phyloP scores from a whole-genome alignment of 2,888 invertebrate species.

The Helicoverpa assulta region DNA sequence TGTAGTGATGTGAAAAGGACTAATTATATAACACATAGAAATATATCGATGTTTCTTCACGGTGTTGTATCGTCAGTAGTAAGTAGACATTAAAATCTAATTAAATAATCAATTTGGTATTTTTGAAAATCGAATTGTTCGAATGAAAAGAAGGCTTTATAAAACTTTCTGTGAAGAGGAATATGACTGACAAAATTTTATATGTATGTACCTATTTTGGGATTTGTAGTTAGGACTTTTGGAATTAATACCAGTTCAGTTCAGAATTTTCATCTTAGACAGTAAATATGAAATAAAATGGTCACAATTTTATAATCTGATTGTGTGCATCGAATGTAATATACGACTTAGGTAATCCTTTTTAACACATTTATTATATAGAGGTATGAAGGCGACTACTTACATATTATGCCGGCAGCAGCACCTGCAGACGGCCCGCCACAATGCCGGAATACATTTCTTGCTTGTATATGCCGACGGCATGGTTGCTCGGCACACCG shows the following conservation, averaged over 20 bases:
- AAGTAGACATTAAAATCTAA: background rate
- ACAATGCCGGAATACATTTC: too few relatives aligned
- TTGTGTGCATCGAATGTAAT: too few relatives aligned
- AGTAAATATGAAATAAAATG: too few relatives aligned
- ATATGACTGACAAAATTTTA: background rate
- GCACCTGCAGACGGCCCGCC: too few relatives aligned
- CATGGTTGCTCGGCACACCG: too few relatives aligned
- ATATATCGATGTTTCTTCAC: background rate
- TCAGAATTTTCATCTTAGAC: background rate
- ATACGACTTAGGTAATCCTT: too few relatives aligned
- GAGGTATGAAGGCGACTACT: too few relatives aligned
- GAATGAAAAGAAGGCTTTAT: slow-evolving; percentile 1
- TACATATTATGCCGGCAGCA: too few relatives aligned
- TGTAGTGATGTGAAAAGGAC: background rate
- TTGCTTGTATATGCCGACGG: too few relatives aligned
- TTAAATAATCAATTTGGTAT: background rate
- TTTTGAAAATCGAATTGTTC: background rate
- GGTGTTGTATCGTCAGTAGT: background rate
- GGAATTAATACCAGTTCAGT: background rate
- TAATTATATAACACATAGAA: too few relatives aligned
- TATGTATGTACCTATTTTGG: background rate
- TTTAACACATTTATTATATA: too few relatives aligned
- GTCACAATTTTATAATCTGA: too few relatives aligned
- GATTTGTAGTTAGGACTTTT: background rate
- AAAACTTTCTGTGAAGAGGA: background rate